Base-by-base conservation (phyloP, 2,797 vertebrate species). In the Mus caroli region DNA sequence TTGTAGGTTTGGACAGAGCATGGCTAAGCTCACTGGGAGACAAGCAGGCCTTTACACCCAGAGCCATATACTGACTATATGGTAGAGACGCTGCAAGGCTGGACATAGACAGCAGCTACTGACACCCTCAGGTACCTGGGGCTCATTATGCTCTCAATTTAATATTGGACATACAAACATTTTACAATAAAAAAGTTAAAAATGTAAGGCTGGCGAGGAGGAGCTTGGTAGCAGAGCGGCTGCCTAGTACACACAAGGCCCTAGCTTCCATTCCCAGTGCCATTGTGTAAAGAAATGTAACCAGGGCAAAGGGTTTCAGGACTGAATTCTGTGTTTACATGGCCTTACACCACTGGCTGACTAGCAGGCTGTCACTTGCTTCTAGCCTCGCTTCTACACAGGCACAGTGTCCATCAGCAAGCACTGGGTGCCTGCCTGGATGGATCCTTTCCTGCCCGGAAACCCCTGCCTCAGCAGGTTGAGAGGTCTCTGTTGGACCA, bases 361-460 rank as follows among this genome's bases (percentile, higher is more conserved):
- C 62, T 2, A 1, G 12, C 0, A 4, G 12, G 37, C 37, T 0
- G 6, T 62, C 28, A 20, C 40, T 40, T 17, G 20, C 52, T 43
- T 56, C 17, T 1, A 54, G 43, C 3, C 1, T 0, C 10, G 34
- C 69, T 31, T 67, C n/a, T 1, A 1, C 0, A 0, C 3, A 40
- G 26, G 34, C 34, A 24, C 4, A 11, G 0, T 20, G 56, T 5
- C 37, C 64, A 0, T 50, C 15, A 52, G 4, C 14, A 87, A 37
- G 67, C 37, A 69, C 50, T 22, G 0, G 34, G 34, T 43, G 14
- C 6, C 31, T 43, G 17, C 6, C 31, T 6, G 20, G 76, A 19
- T 34, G 64, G 88, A 22, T 5, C 4, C 3, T 22, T 24, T 60
- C n/a, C 9, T 77, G 90, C 26, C 54, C 6, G 9, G 1, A 0